Base-by-base conservation (phyloP, 2,797 vertebrate genomes). In the Clarias laeviceps region DNA sequence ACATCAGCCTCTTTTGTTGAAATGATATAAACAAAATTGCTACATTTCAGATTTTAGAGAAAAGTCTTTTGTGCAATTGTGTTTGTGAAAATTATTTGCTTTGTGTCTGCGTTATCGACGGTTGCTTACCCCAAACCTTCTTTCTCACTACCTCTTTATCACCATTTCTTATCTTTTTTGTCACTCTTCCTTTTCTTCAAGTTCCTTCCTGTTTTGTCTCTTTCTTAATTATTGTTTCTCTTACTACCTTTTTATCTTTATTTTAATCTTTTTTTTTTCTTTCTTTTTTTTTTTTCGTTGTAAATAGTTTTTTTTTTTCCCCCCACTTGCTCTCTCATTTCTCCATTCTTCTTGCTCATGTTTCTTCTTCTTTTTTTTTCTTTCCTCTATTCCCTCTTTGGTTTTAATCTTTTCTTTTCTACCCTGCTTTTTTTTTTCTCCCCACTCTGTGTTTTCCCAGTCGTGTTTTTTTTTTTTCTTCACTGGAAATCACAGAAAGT, bases 381-480 rank as follows among this genome's bases (percentile, higher is more conserved):
- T 54, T 18, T 17, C 24, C 45, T 54, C 45, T 59, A 11, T 77
- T 45, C 62, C 37, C 45, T 14, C 64, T 69, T 69, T 11, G 27
- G 5, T 82, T 82, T 82, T 24, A 81, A 68, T 81, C 11, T 66
- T 81, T 54, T 32, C 4, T 17, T 50, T 81, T 45, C 40, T 66
- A 14, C 62, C 40, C n/a, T n/a, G 32, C 40, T 80, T 66, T 45
- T 34, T 34, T 34, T 34, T 45, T 66, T 54, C 79, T 68, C 40
- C 40, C 18, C 1, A n/a, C 40, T 81, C 62, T 54, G n/a, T 50
- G 17, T 68, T 68, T 81, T 54, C 64, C 62, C 40, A 68, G 45
- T 82, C 27, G 29, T 34, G 45, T 56, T 82, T 80, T 82, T 68
- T 50, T 69, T 56, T 56, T 68, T 68, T 56, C 62, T 68, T 29